Evolutionary conservation across 2,888 invertebrate genomes (phyloP).

Genomic region (Caenorhabditis sp.): DNA sequence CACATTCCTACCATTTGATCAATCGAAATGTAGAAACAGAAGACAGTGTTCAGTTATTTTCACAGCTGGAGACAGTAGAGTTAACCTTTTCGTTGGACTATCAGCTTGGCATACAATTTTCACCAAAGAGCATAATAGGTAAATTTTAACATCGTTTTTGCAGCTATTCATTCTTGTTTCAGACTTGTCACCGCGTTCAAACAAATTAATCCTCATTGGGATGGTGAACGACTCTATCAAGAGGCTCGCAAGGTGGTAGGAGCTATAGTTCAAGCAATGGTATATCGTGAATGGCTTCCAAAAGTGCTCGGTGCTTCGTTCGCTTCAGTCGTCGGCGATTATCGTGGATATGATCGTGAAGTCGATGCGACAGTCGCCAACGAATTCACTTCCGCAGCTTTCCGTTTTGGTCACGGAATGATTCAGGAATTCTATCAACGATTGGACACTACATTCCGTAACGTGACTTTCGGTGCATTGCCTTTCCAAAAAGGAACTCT

Average conservation of each 20-base stretch:
- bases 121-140: slow-evolving; percentile 88
- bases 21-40: slow-evolving; percentile 59
- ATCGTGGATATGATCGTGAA: slow-evolving; percentile 83
- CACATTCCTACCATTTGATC: slow-evolving; percentile 66
- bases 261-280: slow-evolving; percentile 76
- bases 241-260: slow-evolving; percentile 85
- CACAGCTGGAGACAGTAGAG: slow-evolving; percentile 70
- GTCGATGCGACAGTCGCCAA: slow-evolving; percentile 88
- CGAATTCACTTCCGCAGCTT: slow-evolving; percentile 93
- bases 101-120: slow-evolving; percentile 77
- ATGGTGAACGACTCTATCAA: slow-evolving; percentile 85
- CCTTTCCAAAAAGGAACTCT: slow-evolving; percentile 92
- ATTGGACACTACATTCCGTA: slow-evolving; percentile 82
- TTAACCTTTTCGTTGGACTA: slow-evolving; percentile 73
- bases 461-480: slow-evolving; percentile 81
- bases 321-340: slow-evolving; percentile 81
- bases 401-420: slow-evolving; percentile 91
- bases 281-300: slow-evolving; percentile 84
- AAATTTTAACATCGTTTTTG: background rate
- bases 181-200: slow-evolving; percentile 83
- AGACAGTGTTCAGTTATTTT: slow-evolving; percentile 66
- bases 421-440: slow-evolving; percentile 85
- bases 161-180: too few relatives aligned
- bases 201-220: slow-evolving; percentile 88
- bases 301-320: slow-evolving; percentile 82